phyloP scores from a whole-genome alignment of 2,888 invertebrate species.

The Drosophila picticornis region DNA sequence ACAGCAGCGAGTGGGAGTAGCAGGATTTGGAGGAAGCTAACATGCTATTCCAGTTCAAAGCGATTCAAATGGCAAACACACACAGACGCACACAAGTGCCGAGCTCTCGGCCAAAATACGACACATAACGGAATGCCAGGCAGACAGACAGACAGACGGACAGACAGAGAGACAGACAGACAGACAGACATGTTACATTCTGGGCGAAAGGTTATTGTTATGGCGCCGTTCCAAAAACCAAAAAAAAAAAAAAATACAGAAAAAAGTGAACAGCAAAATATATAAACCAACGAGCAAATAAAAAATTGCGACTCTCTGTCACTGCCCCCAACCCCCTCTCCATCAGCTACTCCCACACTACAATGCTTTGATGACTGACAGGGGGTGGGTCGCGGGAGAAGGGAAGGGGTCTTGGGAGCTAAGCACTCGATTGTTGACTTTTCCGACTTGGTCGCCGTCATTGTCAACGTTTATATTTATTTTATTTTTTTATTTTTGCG shows the following conservation, averaged over 20 bases:
- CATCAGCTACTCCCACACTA: constrained; percentile 1
- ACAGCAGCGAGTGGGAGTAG: neutral
- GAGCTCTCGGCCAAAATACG: constrained; percentile 35
- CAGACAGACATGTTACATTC: constrained; percentile 68
- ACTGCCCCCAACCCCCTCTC: neutral
- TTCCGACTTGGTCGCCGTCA: constrained; percentile 24
- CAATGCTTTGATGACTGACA: neutral
- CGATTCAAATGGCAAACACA: constrained; percentile 36
- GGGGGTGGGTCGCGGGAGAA: too few species aligned
- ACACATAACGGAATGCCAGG: constrained; percentile 75
- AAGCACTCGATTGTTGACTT: constrained; percentile 48
- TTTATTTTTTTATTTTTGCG: neutral
- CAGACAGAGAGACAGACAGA: constrained; percentile 29
- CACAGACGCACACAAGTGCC: constrained; percentile 5
- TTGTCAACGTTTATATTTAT: constrained; percentile 58
- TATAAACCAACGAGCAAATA: constrained; percentile 39
- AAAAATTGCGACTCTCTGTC: constrained; percentile 46
- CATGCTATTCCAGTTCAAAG: constrained; percentile 15
- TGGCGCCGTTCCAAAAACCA: constrained; percentile 49
- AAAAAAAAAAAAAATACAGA: constrained; percentile 13
- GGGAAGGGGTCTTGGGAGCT: constrained; percentile 15
- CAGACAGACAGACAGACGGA: constrained; percentile 30
- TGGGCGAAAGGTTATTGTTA: constrained; percentile 77
- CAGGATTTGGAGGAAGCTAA: neutral
- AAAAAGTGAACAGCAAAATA: constrained; percentile 56